Evolutionary conservation across 2,797 vertebrate genomes (phyloP).

Genomic region (Myotis planiceps): DNA sequence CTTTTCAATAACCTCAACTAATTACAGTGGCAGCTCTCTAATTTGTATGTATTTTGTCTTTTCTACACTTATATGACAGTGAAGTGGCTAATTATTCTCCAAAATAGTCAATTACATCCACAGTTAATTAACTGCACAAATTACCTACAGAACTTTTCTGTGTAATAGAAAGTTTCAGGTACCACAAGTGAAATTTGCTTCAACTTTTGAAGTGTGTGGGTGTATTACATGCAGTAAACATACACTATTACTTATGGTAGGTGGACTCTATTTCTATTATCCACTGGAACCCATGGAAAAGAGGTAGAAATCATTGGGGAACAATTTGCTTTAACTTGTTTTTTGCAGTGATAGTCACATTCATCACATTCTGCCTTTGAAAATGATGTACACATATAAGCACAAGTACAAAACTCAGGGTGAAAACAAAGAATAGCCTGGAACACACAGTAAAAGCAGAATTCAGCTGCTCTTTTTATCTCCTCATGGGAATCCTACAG

Average conservation of each 20-base stretch:
- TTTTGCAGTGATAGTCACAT: not conserved
- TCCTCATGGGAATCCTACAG: not conserved
- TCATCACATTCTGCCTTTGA: not conserved
- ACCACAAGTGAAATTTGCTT: not conserved
- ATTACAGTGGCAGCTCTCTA: not conserved
- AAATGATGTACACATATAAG: not conserved
- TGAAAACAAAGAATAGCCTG: not conserved
- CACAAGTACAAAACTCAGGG: not conserved
- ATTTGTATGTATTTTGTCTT: slow-evolving; percentile 35
- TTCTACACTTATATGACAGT: not conserved
- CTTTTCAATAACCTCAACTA: not conserved
- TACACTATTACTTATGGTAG: not conserved
- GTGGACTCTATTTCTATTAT: not conserved
- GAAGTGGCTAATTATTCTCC: slow-evolving; percentile 49
- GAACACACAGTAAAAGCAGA: not conserved
- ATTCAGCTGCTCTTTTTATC: not conserved
- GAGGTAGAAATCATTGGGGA: not conserved
- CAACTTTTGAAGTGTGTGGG: not conserved
- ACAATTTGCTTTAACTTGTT: not conserved
- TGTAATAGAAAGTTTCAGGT: slow-evolving; percentile 27
- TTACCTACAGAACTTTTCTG: slow-evolving; percentile 29
- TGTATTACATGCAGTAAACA: not conserved
- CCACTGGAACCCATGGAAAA: not conserved
- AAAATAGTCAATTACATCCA: not conserved
- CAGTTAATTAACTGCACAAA: slow-evolving; percentile 57